A percentile compares a stretch with the other conserved stretches of the same genome.
Conservation (phyloP, 2,888 invertebrate species). For the Lasioglossum malachurum region DNA sequence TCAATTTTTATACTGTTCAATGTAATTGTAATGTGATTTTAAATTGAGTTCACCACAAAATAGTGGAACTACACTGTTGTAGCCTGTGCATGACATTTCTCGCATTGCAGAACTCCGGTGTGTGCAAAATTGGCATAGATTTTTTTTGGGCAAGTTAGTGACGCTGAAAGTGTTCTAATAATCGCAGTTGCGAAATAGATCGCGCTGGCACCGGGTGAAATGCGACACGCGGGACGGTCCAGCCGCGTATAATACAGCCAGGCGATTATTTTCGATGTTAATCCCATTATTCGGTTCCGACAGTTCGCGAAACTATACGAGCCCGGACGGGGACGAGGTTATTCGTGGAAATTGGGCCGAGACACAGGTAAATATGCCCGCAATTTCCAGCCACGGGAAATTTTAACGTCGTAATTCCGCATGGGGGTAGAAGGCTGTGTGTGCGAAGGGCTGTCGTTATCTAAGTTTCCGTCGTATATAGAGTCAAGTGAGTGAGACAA, state of each 20-base stretch:
- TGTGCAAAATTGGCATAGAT: background rate
- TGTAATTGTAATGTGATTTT: background rate
- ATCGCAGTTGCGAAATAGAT: background rate
- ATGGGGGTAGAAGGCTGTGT: slow-evolving; percentile 19
- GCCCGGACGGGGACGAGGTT: background rate
- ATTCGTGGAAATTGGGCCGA: slow-evolving; percentile 3
- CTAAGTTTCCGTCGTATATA: slow-evolving; percentile 30
- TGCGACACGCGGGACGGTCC: slow-evolving; percentile 16
- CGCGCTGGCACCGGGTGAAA: slow-evolving; percentile 32
- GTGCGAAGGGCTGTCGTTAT: slow-evolving; percentile 20
- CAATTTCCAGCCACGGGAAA: slow-evolving; percentile 18
- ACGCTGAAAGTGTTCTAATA: background rate
- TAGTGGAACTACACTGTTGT: too few species aligned
- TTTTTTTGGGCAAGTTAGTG: background rate
- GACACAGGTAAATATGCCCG: background rate
- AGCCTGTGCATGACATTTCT: too few species aligned
- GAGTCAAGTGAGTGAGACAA: slow-evolving; percentile 21
- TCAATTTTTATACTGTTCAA: background rate
- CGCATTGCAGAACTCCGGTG: too few species aligned
- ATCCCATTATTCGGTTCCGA: background rate
- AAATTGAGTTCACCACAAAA: too few species aligned
- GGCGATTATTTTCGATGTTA: background rate
- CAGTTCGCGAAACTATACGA: background rate
- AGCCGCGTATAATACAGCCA: slow-evolving; percentile 23
- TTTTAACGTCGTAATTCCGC: slow-evolving; percentile 30